Percentiles rank a stretch among this genome's conserved stretches.
Evolutionary conservation across 2,797 vertebrate species (phyloP).

Genomic region (Smutsia temminckii): DNA sequence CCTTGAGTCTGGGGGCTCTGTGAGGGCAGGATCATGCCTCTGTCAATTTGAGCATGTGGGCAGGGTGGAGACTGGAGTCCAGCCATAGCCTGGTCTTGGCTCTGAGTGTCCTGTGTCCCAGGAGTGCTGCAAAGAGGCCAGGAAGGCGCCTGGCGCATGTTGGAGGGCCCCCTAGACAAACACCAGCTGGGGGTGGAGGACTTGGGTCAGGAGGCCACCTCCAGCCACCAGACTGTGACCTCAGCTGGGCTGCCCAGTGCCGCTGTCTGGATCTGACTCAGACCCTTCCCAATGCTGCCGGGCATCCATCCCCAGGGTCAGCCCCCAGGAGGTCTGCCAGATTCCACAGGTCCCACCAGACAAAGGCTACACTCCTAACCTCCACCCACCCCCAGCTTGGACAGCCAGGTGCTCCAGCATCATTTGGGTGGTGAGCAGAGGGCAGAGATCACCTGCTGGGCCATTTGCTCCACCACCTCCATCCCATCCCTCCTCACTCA

Average conservation of each 20-base stretch:
- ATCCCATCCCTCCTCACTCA: background rate
- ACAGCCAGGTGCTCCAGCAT: background rate
- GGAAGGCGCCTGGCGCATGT: constrained; percentile 56
- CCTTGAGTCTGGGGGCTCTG: background rate
- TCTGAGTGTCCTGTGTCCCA: background rate
- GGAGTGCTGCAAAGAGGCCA: background rate
- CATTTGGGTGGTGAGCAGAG: background rate
- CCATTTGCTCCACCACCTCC: background rate
- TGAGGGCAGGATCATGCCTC: accelerated
- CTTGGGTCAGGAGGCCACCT: constrained; percentile 67
- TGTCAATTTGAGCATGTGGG: background rate
- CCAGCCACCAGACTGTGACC: constrained; percentile 77
- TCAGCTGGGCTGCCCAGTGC: constrained; percentile 64
- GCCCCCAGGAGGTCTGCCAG: constrained; percentile 63
- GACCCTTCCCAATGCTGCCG: constrained; percentile 46
- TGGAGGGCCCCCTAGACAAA: constrained; percentile 56
- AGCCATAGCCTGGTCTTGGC: background rate
- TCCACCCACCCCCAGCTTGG: background rate
- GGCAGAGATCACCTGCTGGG: background rate
- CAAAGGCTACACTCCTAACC: background rate
- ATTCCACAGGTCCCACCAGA: constrained; percentile 48
- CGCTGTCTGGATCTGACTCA: constrained; percentile 78
- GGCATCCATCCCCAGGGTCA: constrained; percentile 50
- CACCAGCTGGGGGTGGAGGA: constrained; percentile 72
- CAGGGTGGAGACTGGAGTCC: background rate